These are phyloP conservation scores for Chelon labrosus DNA, from an alignment of 2,797 vertebrate species.

Conservation along the genomic window DNA sequence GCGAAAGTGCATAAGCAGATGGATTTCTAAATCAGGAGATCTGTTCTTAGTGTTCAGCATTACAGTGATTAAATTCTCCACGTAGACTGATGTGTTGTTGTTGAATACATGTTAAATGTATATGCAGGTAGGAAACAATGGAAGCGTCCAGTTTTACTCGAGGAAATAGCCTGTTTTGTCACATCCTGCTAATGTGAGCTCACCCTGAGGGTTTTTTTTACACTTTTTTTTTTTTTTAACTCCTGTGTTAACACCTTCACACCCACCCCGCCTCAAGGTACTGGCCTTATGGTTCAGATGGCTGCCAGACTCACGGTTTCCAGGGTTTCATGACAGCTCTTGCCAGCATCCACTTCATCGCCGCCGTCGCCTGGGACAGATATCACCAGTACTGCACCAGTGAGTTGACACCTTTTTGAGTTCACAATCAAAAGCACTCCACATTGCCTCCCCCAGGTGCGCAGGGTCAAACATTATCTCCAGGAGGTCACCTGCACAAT, in stretches of 20 bases:
- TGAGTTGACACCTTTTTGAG: conserved; percentile 67
- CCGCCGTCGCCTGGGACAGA: conserved; percentile 95
- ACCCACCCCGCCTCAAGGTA: conserved; percentile 82
- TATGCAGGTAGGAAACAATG: background rate
- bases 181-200: background rate
- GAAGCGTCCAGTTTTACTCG: background rate
- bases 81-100: background rate
- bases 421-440: background rate
- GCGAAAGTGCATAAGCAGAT: conserved; percentile 9
- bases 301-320: conserved; percentile 96
- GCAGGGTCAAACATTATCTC: background rate
- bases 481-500: conserved; percentile 16
- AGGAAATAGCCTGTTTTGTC: background rate
- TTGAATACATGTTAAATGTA: background rate
- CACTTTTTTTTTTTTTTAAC: background rate
- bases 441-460: background rate
- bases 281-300: conserved; percentile 94
- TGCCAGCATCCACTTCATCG: conserved; percentile 92
- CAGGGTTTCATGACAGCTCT: conserved; percentile 92
- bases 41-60: conserved; percentile 15
- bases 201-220: background rate
- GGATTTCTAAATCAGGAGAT: conserved; percentile 47
- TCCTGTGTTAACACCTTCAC: background rate
- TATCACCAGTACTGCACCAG: conserved; percentile 95
- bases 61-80: conserved; percentile 23